Evolutionary conservation across 2,113 vertebrate genomes (phyloP).

Genomic region (Paradoxurus hermaphroditus): DNA sequence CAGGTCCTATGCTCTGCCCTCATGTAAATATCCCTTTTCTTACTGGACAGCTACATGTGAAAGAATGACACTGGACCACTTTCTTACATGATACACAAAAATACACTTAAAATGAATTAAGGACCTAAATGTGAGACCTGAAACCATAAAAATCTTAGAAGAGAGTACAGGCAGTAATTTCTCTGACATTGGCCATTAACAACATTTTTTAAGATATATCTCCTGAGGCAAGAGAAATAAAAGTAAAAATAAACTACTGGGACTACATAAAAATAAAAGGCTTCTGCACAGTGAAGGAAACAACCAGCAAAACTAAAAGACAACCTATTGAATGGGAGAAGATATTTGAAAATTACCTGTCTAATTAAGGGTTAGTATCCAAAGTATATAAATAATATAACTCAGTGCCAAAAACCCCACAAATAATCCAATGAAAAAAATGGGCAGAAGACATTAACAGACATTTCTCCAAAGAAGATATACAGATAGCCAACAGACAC

Average conservation of each 20-base stretch:
- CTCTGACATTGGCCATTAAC: background rate
- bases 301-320: background rate
- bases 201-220: background rate
- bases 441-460: background rate
- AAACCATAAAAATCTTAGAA: background rate
- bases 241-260: background rate
- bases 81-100: background rate
- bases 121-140: background rate
- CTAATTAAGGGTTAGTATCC: background rate
- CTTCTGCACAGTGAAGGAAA: background rate
- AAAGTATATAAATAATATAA: background rate
- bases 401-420: background rate
- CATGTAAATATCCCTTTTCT: background rate
- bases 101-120: background rate
- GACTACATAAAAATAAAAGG: background rate
- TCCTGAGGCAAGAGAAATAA: background rate
- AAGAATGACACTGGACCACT: background rate
- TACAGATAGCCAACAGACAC: background rate
- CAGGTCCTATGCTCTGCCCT: fast-evolving
- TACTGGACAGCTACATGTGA: background rate
- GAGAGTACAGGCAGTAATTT: background rate
- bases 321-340: background rate
- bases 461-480: background rate
- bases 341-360: background rate
- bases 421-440: background rate